Evolutionary conservation across 2,797 vertebrate genomes (phyloP), one percentile per base, ranked within the genome.

Genomic region (Acanthurus lineatus): DNA sequence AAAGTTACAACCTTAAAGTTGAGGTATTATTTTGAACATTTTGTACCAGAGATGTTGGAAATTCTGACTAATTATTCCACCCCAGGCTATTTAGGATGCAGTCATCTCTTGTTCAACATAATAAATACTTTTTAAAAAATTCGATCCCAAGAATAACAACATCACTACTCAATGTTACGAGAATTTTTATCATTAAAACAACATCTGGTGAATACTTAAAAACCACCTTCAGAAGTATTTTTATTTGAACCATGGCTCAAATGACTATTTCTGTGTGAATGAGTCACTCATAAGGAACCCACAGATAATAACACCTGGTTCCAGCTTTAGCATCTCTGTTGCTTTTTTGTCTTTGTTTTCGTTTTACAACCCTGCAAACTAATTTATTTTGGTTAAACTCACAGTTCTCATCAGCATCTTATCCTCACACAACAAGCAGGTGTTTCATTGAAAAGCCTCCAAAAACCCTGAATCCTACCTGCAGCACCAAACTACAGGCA

Each of bases 151-250:
- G 63, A 66, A 69, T 44, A 60, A 7, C 9, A 19, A 67, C 72
- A 38, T 67, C 17, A 35, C 7, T 10, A 58, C 54, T 66, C 35
- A 49, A 3, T 61, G 53, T 42, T 62, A 35, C 15, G 12, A 47
- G 2, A 52, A 19, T 69, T 59, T 10, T 58, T n/a, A 3, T 6
- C 38, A 66, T 62, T 48, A 60, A 61, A 80, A 38, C 38, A 35
- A 35, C 73, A 68, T 35, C 68, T 81, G 68, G 38, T 49, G 44
- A 67, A 38, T 44, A 69, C 54, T 73, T 66, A 32, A 65, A 58
- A 56, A 48, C 32, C 54, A 67, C 67, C 65, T 5, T 32, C 28
- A 35, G 19, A 10, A 52, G 56, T 68, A 51, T 35, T 35, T 53
- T 59, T 22, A 16, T 9, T 3, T 68, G 32, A 45, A 14, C 28